Base-by-base conservation (phyloP, 2,888 invertebrate genomes). In the Plagiodera versicolora region DNA sequence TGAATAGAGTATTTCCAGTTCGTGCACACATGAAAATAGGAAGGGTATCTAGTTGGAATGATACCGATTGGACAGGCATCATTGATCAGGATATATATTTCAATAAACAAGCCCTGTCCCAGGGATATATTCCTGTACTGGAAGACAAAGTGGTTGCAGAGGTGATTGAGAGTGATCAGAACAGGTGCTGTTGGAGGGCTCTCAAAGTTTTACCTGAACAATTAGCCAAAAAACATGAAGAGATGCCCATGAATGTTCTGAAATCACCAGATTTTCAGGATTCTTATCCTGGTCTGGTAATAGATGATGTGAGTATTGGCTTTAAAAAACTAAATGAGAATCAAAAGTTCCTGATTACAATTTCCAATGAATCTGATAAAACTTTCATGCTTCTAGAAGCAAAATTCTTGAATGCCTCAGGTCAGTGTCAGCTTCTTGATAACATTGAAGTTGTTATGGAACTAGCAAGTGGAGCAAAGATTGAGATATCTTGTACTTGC, bases 151-250 rank as follows among this genome's bases (percentile, higher is more conserved):
- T 89, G 2, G 74, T 83, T 57, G 84, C 85, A 4, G 88, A 91
- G 74, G 83, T 87, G 1, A 89, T 92, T 69, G 92, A 92, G 79
- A 91, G 90, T 75, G 85, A 86, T 68, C 87, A 89, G 80, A 83
- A 82, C 14, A 69, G 72, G 10, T 75, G 71, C 59, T 77, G 78
- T 49, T 86, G 88, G 88, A 81, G 90, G 67, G 88, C 87, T 0
- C 72, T 89, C 54, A 82, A 80, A 52, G 74, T 83, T 14, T 72
- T 78, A 52, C 81, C 80, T 2, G 70, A 72, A 18, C 58, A 62
- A 56, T 61, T 66, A 46, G 63, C 65, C 32, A 56, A 30, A 48
- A 55, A 61, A 54, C 6, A 52, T 60, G 56, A 20, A n/a, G 50
- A 52, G n/a, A 10, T 54, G 56, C 32, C 56, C 47, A 60, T 52